Evolutionary conservation across 2,888 invertebrate genomes (phyloP), one percentile per base, ranked within the genome.

Genomic region (Mesoligia furuncula): DNA sequence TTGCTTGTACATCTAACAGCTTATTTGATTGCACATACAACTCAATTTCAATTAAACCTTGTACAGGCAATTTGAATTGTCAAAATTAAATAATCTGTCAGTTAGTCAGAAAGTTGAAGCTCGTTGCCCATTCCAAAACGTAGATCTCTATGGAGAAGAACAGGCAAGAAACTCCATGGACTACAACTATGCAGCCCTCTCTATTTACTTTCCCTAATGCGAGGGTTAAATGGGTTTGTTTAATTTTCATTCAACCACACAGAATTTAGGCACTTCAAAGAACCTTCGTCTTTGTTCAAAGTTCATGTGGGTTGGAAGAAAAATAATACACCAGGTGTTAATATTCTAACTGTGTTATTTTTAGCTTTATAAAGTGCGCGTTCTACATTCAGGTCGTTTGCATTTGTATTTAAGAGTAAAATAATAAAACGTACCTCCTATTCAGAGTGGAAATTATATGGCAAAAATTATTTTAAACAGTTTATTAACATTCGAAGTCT

Each of bases 171-270:
- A 31, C 31, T 31, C 31, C 31, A 17, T 45, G 15, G 20, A 45
- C 42, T 65, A n/a, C 48, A 74, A 74, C 39, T 70, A 76, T 71
- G 61, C 82, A 86, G 73, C 89, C 88, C 90, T 90, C 90, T 90
- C 80, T 92, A 90, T 92, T 91, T 92, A 90, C 89, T 75, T 85
- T 76, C 83, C 78, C 85, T 89, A 90, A 91, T 90, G 88, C 81
- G 71, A 81, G 80, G 83, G 81, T 76, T 78, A 73, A 71, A 73
- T 70, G 73, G 75, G 88, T 89, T 81, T 83, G 80, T 88, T 84
- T 79, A 77, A 74, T 79, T 88, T 81, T 80, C 80, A 78, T 85
- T 90, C 75, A 72, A 62, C 67, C 69, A 80, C 51, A 72, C 51
- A 70, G 73, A 85, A 84, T 83, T 80, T 57, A 76, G 54, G 48